Evolutionary conservation across 2,888 invertebrate species (phyloP).

Genomic region (Aquatica leii): DNA sequence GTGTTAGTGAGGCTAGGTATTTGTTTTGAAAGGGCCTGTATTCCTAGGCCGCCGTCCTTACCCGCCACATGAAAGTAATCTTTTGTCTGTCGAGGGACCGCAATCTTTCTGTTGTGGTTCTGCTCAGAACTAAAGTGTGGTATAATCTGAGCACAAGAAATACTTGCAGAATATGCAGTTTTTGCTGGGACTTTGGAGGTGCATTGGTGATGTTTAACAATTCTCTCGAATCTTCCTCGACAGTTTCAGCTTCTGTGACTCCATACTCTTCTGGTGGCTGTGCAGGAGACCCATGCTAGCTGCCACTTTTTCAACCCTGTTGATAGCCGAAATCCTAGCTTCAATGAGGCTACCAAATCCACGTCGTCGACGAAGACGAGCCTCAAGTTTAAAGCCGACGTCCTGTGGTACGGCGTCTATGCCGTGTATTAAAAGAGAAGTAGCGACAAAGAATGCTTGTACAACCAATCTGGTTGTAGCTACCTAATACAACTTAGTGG

Average conservation of each 20-base stretch:
- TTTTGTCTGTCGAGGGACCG: slow-evolving; percentile 46
- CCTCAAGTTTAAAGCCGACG: slow-evolving; percentile 36
- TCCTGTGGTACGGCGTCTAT: too few relatives aligned
- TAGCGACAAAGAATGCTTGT: too few relatives aligned
- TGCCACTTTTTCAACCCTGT: slow-evolving; percentile 23
- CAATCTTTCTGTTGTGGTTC: slow-evolving; percentile 27
- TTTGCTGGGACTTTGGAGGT: slow-evolving; percentile 52
- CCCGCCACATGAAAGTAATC: slow-evolving; percentile 49
- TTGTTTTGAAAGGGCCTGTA: slow-evolving; percentile 42
- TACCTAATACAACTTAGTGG: too few relatives aligned
- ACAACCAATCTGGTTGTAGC: too few relatives aligned
- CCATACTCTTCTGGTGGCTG: slow-evolving; percentile 45
- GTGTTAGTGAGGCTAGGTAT: slow-evolving; percentile 39
- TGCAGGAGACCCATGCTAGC: slow-evolving; percentile 36
- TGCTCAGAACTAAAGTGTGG: slow-evolving; percentile 49
- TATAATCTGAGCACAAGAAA: slow-evolving; percentile 47
- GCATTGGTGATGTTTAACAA: slow-evolving; percentile 44
- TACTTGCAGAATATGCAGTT: slow-evolving; percentile 45
- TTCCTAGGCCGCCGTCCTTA: slow-evolving; percentile 34
- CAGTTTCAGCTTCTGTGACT: slow-evolving; percentile 40
- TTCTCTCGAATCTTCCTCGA: slow-evolving; percentile 2
- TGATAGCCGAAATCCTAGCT: slow-evolving; percentile 44
- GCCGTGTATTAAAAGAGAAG: too few relatives aligned
- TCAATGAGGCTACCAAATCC: slow-evolving; percentile 47
- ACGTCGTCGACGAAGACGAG: slow-evolving; percentile 55